These are phyloP conservation scores for Armadillidium nasatum DNA, from an alignment of 1,140 invertebrate species.

Conservation along the genomic window DNA sequence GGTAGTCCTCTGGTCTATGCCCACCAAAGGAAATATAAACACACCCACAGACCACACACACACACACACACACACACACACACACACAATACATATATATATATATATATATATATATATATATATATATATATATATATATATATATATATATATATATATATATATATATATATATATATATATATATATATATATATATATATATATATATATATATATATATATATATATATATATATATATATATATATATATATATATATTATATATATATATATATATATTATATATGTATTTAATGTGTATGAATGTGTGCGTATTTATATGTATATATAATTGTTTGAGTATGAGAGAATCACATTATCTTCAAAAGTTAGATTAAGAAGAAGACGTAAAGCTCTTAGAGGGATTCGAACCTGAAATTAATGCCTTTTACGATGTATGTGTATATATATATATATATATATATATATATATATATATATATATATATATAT, in stretches of 20 bases:
- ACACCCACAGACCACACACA: too few species aligned
- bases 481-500: conserved; percentile 23
- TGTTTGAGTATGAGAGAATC: too few species aligned
- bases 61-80: too few species aligned
- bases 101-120: not conserved
- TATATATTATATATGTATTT: not conserved
- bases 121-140: conserved; percentile 11
- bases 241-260: not conserved
- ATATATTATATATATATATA: not conserved
- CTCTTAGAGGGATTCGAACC: too few species aligned
- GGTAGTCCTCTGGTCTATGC: too few species aligned
- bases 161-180: conserved; percentile 2
- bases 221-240: conserved; percentile 7
- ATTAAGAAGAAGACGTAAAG: too few species aligned
- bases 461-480: conserved; percentile 15
- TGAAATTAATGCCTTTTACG: not conserved
- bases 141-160: conserved; percentile 7
- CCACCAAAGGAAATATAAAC: too few species aligned
- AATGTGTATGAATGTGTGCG: too few species aligned
- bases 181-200: conserved; percentile 2
- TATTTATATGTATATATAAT: too few species aligned
- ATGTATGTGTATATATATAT: conserved; percentile 2
- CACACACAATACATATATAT: not conserved
- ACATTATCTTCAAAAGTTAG: too few species aligned
- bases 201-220: not conserved